These are phyloP conservation scores for Melieria crassipennis DNA, from an alignment of 2,888 invertebrate species.

Conservation along the genomic window DNA sequence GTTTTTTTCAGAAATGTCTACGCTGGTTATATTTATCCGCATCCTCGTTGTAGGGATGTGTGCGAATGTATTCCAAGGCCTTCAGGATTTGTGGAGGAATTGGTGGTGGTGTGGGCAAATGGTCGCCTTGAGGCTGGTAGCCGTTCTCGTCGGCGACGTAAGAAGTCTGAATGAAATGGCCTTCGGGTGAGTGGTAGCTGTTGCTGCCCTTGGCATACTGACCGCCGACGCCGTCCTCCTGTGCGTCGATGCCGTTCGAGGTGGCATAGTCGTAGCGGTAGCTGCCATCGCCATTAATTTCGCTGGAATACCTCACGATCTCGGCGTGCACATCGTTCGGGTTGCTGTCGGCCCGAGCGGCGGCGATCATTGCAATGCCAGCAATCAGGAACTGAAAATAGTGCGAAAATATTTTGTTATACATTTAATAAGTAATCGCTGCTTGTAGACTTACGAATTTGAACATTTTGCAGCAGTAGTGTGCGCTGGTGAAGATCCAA, in stretches of 20 bases:
- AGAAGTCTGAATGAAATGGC: slow-evolving; percentile 48
- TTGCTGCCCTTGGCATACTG: slow-evolving; percentile 61
- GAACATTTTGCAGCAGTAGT: slow-evolving; percentile 9
- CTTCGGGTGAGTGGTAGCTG: slow-evolving; percentile 56
- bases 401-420: too few species aligned
- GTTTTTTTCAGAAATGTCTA: too few species aligned
- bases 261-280: slow-evolving; percentile 68
- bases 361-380: slow-evolving; percentile 32
- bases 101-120: slow-evolving; percentile 60
- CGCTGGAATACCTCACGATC: slow-evolving; percentile 32
- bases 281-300: slow-evolving; percentile 59
- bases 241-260: slow-evolving; percentile 70
- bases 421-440: not conserved
- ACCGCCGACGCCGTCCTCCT: slow-evolving; percentile 69
- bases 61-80: slow-evolving; percentile 56
- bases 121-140: slow-evolving; percentile 55
- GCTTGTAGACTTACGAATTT: slow-evolving; percentile 3
- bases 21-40: not conserved
- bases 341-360: slow-evolving; percentile 46
- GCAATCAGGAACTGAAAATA: slow-evolving; percentile 26
- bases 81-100: slow-evolving; percentile 54
- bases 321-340: slow-evolving; percentile 45
- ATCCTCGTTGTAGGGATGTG: slow-evolving; percentile 51
- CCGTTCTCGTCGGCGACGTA: slow-evolving; percentile 59
- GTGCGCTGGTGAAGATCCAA: too few species aligned